Evolutionary conservation across 1,140 invertebrate genomes (phyloP), one percentile per base, ranked within the genome.

Genomic region (Diachasma alloeum): DNA sequence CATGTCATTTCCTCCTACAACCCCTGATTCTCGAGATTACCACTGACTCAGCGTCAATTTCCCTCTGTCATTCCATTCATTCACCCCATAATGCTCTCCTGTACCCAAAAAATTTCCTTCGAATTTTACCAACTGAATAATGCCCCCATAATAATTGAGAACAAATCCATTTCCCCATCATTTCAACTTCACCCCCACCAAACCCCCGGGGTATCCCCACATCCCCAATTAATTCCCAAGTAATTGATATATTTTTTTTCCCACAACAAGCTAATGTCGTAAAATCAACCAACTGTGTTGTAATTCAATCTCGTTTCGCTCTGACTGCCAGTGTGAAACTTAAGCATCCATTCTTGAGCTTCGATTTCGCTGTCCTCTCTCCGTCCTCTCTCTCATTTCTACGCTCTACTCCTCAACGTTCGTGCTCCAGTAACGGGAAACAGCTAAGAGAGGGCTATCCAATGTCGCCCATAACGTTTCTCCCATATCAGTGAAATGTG

Each of bases 231-330:
- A 63, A 63, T 63, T 63, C 19, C 11, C 5, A 3, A 19, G 59
- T 70, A 44, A 44, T 44, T 24, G 68, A 70, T 42, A 44, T 24
- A 19, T 70, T 19, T 70, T 44, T 68, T 70, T 74, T 74, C 1
- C 24, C 17, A 31, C 37, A 31, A 48, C 37, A 6, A 26, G 10
- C 19, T 26, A 63, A 63, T 63, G 24, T 53, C 59, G 24, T 63
- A 63, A 63, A 63, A 24, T 26, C 59, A 26, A 24, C 59, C 59
- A 31, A 63, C 22, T 63, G 59, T 63, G 66, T 70, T 36, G 74
- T 75, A 76, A 76, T 70, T 76, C 56, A 76, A 76, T 76, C 75
- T 66, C 37, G 75, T 76, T 66, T 76, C 75, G 75, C 68, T 76
- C 75, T 76, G 75, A 76, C 69, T 76, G 31, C 36, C 75, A 76